Evolutionary conservation across 2,113 vertebrate genomes (phyloP).

Genomic region (Amblyopsis rosae): DNA sequence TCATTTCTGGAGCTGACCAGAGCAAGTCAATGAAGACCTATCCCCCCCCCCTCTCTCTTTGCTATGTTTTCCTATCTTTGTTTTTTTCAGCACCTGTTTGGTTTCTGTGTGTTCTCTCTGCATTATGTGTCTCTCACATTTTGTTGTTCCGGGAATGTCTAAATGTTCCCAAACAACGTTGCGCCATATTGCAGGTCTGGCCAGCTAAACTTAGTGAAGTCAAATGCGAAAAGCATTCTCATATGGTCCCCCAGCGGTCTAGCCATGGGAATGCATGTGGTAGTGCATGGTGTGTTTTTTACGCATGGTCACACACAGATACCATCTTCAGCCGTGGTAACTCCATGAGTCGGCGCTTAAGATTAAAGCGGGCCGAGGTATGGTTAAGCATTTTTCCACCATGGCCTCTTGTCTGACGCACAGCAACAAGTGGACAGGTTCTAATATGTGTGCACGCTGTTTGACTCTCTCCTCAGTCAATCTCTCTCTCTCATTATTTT

Average conservation of each 20-base stretch:
- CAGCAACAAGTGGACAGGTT: background rate
- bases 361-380: background rate
- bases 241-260: background rate
- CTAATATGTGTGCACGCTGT: background rate
- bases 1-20: constrained; percentile 65
- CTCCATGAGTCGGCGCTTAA: background rate
- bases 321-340: background rate
- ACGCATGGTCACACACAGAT: background rate
- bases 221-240: background rate
- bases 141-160: too few relatives aligned
- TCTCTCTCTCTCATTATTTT: background rate
- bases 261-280: too few relatives aligned
- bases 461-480: background rate
- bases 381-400: constrained; percentile 11
- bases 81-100: too few relatives aligned
- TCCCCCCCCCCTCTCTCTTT: background rate
- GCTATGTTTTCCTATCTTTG: background rate
- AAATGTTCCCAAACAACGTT: too few relatives aligned
- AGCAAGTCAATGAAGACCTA: constrained; percentile 49
- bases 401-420: background rate
- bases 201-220: background rate
- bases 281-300: too few relatives aligned
- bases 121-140: too few relatives aligned
- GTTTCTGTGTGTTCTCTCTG: too few relatives aligned
- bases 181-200: too few relatives aligned